These are phyloP conservation scores for Sphaerophoria rueppellii DNA, from an alignment of 2,888 invertebrate species.

Conservation along the genomic window DNA sequence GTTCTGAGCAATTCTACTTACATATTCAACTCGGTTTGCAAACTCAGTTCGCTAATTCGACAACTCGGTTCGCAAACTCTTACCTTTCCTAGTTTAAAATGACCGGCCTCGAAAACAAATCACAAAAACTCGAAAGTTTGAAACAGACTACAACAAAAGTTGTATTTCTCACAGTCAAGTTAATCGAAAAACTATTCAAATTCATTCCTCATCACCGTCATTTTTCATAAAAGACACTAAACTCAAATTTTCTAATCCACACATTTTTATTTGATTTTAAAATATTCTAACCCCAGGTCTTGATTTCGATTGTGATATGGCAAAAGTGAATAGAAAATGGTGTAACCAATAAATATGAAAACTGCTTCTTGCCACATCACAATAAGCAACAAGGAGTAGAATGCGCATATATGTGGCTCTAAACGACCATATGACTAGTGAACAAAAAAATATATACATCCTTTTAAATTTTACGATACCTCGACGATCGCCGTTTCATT, in stretches of 20 bases:
- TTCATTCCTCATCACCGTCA: background rate
- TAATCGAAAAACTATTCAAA: slow-evolving; percentile 46
- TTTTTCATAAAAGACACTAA: background rate
- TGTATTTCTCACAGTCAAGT: slow-evolving; percentile 50
- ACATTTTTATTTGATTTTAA: slow-evolving; percentile 47
- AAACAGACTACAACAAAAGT: background rate
- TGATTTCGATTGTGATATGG: background rate
- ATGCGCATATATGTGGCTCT: slow-evolving; percentile 29
- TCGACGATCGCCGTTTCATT: no score
- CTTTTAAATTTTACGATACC: slow-evolving; percentile 63
- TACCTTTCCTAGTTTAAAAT: no score
- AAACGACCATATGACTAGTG: slow-evolving; percentile 66
- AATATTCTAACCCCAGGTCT: slow-evolving; percentile 10
- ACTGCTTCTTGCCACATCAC: background rate
- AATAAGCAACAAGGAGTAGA: background rate
- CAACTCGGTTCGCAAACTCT: no score
- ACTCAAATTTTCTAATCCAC: slow-evolving; percentile 20
- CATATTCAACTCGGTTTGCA: no score
- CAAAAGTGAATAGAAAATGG: slow-evolving; percentile 47
- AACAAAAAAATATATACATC: slow-evolving; percentile 53
- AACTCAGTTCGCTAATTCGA: no score
- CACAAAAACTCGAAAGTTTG: no score
- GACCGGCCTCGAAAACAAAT: no score
- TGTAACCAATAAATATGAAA: no score
- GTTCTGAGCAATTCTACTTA: no score